A percentile compares a stretch with the other conserved stretches of the same genome.
Evolutionary conservation across 2,797 vertebrate species (phyloP).

Genomic region (Moxostoma hubbsi): DNA sequence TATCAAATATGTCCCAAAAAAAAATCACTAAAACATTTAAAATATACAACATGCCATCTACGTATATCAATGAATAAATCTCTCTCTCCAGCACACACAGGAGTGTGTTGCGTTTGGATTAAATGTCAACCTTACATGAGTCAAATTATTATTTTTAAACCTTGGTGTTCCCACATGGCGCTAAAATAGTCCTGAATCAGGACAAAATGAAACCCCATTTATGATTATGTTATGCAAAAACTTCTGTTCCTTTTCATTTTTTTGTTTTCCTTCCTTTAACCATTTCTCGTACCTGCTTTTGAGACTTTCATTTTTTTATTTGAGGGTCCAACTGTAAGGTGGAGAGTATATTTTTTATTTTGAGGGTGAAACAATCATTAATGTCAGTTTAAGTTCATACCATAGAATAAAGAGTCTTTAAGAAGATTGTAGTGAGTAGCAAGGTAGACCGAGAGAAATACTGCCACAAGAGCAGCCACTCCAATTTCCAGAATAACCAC

Average conservation of each 20-base stretch:
- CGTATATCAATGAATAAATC: too few species aligned
- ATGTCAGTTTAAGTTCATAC: constrained; percentile 64
- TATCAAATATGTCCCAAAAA: too few species aligned
- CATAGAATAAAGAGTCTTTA: constrained; percentile 83
- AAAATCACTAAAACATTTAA: too few species aligned
- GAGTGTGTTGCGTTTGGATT: too few species aligned
- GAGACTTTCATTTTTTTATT: neutral
- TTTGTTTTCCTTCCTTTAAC: too few species aligned
- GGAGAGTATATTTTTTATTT: neutral
- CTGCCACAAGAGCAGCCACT: constrained; percentile 69
- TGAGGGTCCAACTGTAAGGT: neutral
- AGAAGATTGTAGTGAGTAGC: constrained; percentile 73
- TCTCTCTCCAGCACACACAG: too few species aligned
- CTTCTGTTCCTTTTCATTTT: neutral
- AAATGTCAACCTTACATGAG: too few species aligned
- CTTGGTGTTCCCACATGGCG: too few species aligned
- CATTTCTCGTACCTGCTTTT: neutral
- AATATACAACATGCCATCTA: too few species aligned
- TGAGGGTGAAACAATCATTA: constrained; percentile 5
- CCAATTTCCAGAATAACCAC: constrained; percentile 67
- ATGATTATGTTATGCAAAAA: too few species aligned
- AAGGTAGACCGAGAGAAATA: constrained; percentile 75
- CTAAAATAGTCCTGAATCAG: too few species aligned
- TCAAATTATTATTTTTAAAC: too few species aligned
- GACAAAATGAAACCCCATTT: constrained; percentile 65